These are phyloP conservation scores for Marasmarcha lunaedactyla DNA, from an alignment of 2,888 invertebrate genomes.

Conservation along the genomic window DNA sequence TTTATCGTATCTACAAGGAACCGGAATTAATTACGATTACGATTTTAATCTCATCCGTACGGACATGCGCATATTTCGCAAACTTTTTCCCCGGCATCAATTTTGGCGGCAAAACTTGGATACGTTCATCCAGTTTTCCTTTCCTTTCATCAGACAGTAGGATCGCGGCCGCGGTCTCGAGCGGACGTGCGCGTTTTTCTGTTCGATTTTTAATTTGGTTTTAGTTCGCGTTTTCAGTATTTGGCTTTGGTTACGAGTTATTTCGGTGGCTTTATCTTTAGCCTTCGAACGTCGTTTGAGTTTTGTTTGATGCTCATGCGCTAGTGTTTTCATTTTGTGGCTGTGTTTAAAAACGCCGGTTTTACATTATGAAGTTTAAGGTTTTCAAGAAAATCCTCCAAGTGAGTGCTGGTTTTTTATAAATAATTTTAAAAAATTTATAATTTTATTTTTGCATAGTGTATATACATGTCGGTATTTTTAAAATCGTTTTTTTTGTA, in stretches of 20 bases:
- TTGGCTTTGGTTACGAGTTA: constrained; percentile 14
- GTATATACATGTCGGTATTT: too few relatives aligned
- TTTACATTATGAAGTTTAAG: constrained; percentile 48
- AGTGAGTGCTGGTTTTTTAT: constrained; percentile 32
- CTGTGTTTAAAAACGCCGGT: background rate
- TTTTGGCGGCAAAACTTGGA: too few relatives aligned
- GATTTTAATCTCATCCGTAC: too few relatives aligned
- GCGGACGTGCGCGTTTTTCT: constrained; percentile 15
- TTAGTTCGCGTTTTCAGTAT: constrained; percentile 5
- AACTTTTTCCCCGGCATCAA: too few relatives aligned
- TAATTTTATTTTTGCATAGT: too few relatives aligned
- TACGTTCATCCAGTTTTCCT: background rate
- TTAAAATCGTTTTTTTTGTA: too few relatives aligned
- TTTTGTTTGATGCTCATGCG: constrained; percentile 25
- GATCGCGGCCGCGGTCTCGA: constrained; percentile 15
- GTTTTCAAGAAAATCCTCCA: constrained; percentile 50
- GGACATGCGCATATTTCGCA: too few relatives aligned
- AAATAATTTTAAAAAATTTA: background rate
- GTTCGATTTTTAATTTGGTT: constrained; percentile 3
- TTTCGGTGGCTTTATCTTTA: constrained; percentile 25
- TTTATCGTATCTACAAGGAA: too few relatives aligned
- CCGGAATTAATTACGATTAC: too few relatives aligned
- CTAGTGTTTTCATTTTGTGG: background rate
- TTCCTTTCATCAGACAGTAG: constrained; percentile 2
- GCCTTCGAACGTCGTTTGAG: constrained; percentile 25